Evolutionary conservation across 2,113 vertebrate genomes (phyloP), one percentile per base, ranked within the genome.

Genomic region (Prolemur simus): DNA sequence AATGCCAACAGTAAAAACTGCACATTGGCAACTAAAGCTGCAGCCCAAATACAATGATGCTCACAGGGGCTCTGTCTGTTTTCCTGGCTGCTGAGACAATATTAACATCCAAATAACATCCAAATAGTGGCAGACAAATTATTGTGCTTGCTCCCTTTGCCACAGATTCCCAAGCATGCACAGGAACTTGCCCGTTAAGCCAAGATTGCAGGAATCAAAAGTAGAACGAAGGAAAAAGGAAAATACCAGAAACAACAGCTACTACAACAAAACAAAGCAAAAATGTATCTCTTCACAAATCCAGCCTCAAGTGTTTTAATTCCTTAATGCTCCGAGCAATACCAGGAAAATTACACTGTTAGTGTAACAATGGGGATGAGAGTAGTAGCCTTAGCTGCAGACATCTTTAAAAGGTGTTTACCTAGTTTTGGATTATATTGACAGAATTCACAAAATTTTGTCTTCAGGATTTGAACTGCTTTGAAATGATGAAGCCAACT

Each of bases 41-140:
- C 95, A 96, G 21, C 3, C 14, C 56, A 82, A 93, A 95, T 77
- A 71, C 45, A 86, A 25, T 1, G 85, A 78, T 68, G 27, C 34
- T 94, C 71, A 37, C 52, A 5, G 6, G 10, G 82, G 54, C 8
- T 60, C 90, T 82, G n/a, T 5, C 18, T 81, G 27, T 8, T 80
- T 56, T 93, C 63, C 71, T 95, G 86, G 39, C 21, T 49, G 49
- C 81, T 34, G 34, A 78, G 49, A 60, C 27, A 54, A 60, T 42
- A 95, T 89, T 23, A 86, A 69, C 45, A 95, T 92, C 76, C 95
- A 76, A 84, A 78, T 12, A 91, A 69, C 45, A 95, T 92, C 76
- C 95, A 76, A 84, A 78, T 12, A 91, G 37, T 69, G 45, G 76
- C 3, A 29, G 66, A 54, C 56, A 66, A 96, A 94, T 96, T 47